These are phyloP conservation scores for Macrosoma leucophasiata DNA, from an alignment of 2,888 invertebrate genomes.

Conservation along the genomic window DNA sequence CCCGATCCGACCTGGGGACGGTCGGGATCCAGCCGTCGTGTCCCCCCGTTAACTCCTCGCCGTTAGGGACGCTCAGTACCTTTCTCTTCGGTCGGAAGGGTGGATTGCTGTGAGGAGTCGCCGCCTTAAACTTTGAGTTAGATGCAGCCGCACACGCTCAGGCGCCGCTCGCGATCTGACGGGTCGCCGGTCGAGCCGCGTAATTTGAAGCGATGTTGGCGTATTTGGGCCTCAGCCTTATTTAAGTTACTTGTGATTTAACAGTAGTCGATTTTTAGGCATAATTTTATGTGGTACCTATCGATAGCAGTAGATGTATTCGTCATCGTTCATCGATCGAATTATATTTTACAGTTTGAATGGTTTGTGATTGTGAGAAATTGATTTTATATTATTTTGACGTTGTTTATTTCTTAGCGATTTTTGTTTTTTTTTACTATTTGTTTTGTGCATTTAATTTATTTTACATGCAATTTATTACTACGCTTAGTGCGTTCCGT, in stretches of 20 bases:
- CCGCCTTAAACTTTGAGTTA: no score
- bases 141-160: slow-evolving; percentile 15
- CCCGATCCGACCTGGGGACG: slow-evolving; percentile 62
- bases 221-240: slow-evolving; percentile 7
- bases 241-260: slow-evolving; percentile 40
- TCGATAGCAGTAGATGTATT: slow-evolving; percentile 21
- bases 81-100: slow-evolving; percentile 90
- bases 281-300: slow-evolving; percentile 34
- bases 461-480: slow-evolving; percentile 31
- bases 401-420: slow-evolving; percentile 45
- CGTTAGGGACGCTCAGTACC: slow-evolving; percentile 86
- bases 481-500: slow-evolving; percentile 18
- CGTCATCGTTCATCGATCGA: slow-evolving; percentile 25
- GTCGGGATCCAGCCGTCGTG: slow-evolving; percentile 42
- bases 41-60: slow-evolving; percentile 43
- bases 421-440: slow-evolving; percentile 37
- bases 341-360: slow-evolving; percentile 38
- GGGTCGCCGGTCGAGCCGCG: slow-evolving; percentile 18
- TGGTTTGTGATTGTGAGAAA: slow-evolving; percentile 34
- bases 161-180: slow-evolving; percentile 20
- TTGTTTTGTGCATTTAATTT: slow-evolving; percentile 58
- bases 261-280: slow-evolving; percentile 30
- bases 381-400: slow-evolving; percentile 38
- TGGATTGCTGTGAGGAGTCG: slow-evolving; percentile 76
- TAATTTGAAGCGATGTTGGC: slow-evolving; percentile 12